phyloP scores from a whole-genome alignment of 1,140 invertebrate species.

The Protaetia brevitarsis region DNA sequence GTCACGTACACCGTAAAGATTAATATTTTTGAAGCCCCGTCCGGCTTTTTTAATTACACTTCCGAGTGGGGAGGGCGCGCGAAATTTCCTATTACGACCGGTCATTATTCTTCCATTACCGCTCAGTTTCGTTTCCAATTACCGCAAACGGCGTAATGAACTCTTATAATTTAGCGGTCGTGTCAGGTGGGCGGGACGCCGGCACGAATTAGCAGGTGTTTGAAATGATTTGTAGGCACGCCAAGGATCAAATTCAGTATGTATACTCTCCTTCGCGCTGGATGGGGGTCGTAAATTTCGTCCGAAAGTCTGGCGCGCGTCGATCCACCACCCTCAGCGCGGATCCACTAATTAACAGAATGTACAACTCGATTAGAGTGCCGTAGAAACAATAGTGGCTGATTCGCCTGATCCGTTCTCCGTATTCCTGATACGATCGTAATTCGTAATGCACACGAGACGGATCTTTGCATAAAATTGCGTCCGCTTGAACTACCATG shows the following conservation, averaged over 20 bases:
- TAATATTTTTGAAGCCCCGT: neutral
- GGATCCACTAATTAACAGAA: neutral
- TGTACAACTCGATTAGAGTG: neutral
- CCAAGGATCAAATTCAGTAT: constrained; percentile 6
- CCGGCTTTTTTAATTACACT: constrained; percentile 1
- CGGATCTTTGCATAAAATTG: no score
- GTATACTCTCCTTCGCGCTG: neutral
- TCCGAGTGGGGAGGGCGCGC: neutral
- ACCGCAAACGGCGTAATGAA: neutral
- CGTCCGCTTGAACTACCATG: no score
- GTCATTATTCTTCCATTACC: constrained; percentile 10
- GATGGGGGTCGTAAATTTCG: neutral
- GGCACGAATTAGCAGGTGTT: constrained; percentile 5
- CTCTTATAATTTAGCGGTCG: neutral
- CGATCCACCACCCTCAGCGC: neutral
- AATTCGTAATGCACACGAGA: no score
- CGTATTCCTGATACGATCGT: no score
- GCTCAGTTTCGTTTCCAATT: constrained; percentile 9
- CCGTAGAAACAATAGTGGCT: neutral
- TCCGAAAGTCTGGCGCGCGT: neutral
- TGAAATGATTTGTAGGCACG: constrained; percentile 2
- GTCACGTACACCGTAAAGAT: neutral
- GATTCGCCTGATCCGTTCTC: no score
- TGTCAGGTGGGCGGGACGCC: neutral
- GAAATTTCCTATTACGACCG: constrained; percentile 10